Evolutionary conservation across 2,797 vertebrate species (phyloP).

Genomic region (Scomberomorus guttatus): DNA sequence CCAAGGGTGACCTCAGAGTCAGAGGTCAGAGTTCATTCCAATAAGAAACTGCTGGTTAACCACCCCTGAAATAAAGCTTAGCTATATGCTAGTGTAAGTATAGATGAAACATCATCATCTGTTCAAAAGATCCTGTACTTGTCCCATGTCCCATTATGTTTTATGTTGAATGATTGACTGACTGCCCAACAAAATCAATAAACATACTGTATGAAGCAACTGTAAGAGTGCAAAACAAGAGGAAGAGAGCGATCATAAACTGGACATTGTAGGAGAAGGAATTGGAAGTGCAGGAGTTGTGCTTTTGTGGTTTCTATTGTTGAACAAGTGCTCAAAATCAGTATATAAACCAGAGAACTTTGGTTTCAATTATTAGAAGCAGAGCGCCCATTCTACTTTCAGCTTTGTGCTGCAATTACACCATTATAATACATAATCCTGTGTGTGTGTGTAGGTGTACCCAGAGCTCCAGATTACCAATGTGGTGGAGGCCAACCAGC

Average conservation of each 20-base stretch:
- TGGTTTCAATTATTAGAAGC: no score
- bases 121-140: background rate
- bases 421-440: background rate
- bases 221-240: background rate
- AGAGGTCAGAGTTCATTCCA: background rate
- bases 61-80: background rate
- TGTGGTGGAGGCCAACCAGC: constrained; percentile 96
- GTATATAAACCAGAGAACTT: no score
- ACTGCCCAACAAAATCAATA: no score
- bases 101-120: no score
- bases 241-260: background rate
- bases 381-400: background rate
- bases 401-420: background rate
- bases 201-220: background rate
- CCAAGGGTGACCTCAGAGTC: background rate
- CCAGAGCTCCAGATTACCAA: constrained; percentile 97
- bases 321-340: background rate
- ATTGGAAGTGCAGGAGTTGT: background rate
- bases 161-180: no score
- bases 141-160: no score
- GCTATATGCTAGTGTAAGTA: background rate
- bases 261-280: background rate
- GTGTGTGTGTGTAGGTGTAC: constrained; percentile 88
- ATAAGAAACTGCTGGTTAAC: no score
- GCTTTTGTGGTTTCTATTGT: background rate